A percentile compares a stretch with the other conserved stretches of the same genome.
phyloP scores from a whole-genome alignment of 2,797 vertebrate species.

The Hippopotamyrus pictus region DNA sequence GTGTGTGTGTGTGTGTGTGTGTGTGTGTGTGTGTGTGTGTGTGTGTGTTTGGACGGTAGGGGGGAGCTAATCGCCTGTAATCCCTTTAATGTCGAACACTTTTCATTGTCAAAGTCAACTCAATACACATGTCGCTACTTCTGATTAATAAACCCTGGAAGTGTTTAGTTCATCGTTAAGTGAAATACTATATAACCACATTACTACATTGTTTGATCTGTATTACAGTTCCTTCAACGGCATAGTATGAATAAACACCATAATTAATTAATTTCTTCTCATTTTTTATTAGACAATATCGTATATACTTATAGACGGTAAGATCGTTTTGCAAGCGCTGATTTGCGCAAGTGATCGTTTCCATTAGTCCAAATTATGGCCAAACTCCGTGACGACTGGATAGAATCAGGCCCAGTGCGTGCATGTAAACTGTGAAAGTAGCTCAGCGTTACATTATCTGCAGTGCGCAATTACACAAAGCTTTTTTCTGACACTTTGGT shows the following conservation, averaged over 20 bases:
- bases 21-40: not conserved
- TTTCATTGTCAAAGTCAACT: conserved; percentile 53
- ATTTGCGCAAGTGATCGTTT: not conserved
- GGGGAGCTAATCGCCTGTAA: conserved; percentile 62
- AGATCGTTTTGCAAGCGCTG: not conserved
- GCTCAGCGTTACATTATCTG: conserved; percentile 12
- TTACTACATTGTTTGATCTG: not conserved
- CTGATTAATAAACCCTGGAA: conserved; percentile 2
- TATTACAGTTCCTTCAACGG: not conserved
- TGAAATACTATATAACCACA: not conserved
- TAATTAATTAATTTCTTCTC: not conserved
- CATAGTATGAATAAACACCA: not conserved
- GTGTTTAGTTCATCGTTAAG: not conserved
- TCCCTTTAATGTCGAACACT: conserved; percentile 70
- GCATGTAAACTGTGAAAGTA: conserved; percentile 14
- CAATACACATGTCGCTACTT: conserved; percentile 14
- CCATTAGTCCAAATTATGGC: not conserved
- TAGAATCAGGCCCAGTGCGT: not conserved
- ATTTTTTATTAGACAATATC: not conserved
- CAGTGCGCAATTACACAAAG: conserved; percentile 6
- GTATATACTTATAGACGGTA: not conserved
- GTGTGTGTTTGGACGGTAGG: conserved; percentile 10
- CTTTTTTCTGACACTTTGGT: not conserved
- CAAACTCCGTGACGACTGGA: not conserved
- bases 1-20: not conserved